These are phyloP conservation scores for Brachystomella parvula DNA, from an alignment of 1,140 invertebrate genomes.

Conservation along the genomic window DNA sequence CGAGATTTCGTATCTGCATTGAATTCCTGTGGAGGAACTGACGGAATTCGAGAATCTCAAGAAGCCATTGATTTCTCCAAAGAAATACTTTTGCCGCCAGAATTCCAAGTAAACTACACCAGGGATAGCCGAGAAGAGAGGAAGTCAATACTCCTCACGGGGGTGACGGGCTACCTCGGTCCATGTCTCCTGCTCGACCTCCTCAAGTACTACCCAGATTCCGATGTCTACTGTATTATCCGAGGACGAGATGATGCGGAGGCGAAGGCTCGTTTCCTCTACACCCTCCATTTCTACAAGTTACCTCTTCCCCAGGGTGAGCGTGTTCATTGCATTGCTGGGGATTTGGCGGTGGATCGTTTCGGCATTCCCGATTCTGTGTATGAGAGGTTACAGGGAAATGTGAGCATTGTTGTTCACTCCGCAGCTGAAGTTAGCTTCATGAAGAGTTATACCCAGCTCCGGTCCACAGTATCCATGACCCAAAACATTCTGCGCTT, in stretches of 20 bases:
- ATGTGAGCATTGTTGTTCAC: not conserved
- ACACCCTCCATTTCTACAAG: not conserved
- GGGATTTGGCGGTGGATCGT: not conserved
- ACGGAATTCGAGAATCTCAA: not conserved
- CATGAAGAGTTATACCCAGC: not conserved
- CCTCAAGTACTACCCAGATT: not conserved
- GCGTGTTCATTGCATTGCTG: not conserved
- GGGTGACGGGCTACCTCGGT: not conserved
- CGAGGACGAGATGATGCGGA: not conserved
- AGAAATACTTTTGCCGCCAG: not conserved
- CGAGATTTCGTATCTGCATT: not conserved
- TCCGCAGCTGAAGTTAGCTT: conserved; percentile 1
- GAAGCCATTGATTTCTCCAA: not conserved
- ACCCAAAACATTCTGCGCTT: conserved; percentile 1
- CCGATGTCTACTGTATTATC: not conserved
- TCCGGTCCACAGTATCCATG: not conserved
- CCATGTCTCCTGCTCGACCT: not conserved
- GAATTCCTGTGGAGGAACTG: too few relatives aligned
- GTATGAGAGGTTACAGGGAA: not conserved
- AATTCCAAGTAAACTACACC: not conserved
- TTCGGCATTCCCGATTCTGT: not conserved
- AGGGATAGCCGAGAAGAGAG: not conserved
- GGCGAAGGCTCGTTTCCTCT: not conserved
- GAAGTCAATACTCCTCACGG: not conserved
- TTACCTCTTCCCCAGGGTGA: not conserved